A percentile compares a stretch with the other conserved stretches of the same genome.
Conservation (phyloP, 37 sponge, comb jelly and placozoan species). For the Haliclona indistincta region DNA sequence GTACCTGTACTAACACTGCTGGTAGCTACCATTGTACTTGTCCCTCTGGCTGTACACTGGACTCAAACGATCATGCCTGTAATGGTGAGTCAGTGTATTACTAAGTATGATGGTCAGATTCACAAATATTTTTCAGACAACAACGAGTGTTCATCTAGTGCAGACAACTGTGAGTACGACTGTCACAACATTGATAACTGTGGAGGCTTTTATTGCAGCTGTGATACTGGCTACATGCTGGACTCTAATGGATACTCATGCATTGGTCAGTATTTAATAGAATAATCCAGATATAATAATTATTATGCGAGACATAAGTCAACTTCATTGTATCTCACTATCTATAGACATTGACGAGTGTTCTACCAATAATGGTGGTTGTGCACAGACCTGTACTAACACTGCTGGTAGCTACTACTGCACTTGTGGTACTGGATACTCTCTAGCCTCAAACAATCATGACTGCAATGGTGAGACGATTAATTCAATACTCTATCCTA, state of each 20-base stretch:
- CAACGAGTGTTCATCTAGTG: slow-evolving; percentile 31
- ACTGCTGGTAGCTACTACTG: slow-evolving; percentile 41
- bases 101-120: not conserved
- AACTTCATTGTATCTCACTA: too few relatives aligned
- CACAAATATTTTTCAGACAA: not conserved
- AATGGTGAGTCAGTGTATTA: slow-evolving; percentile 7
- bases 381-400: slow-evolving; percentile 46
- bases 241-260: slow-evolving; percentile 10
- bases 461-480: slow-evolving; percentile 13
- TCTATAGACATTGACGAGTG: slow-evolving; percentile 55
- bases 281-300: not conserved
- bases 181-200: slow-evolving; percentile 16
- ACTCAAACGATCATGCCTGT: slow-evolving; percentile 24
- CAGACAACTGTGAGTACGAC: slow-evolving; percentile 17
- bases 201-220: slow-evolving; percentile 10
- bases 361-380: slow-evolving; percentile 26
- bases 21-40: slow-evolving; percentile 52
- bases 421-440: slow-evolving; percentile 39
- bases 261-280: not conserved
- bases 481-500: not conserved
- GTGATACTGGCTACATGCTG: slow-evolving; percentile 25
- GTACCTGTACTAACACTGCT: slow-evolving; percentile 44
- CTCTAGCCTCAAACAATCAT: slow-evolving; percentile 10
- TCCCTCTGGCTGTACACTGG: slow-evolving; percentile 27
- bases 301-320: not conserved